A percentile compares a stretch with the other conserved stretches of the same genome.
These are phyloP conservation scores for Epinephelus moara DNA, from an alignment of 2,113 vertebrate genomes.

Conservation along the genomic window DNA sequence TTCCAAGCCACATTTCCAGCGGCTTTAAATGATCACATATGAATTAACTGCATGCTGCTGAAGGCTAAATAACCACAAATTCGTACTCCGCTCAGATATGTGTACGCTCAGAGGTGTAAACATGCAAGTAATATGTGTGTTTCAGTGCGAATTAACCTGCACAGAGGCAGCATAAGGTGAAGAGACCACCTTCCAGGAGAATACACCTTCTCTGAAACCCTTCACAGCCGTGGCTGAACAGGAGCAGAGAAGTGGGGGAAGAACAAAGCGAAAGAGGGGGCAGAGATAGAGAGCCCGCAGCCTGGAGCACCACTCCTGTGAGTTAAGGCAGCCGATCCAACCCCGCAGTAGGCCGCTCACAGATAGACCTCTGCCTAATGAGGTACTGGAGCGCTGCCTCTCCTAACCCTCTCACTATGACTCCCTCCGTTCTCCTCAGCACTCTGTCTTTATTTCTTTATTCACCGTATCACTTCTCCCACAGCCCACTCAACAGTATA, in stretches of 20 bases:
- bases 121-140: background rate
- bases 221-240: conserved; percentile 36
- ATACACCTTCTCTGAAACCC: conserved; percentile 45
- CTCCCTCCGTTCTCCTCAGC: conserved; percentile 59
- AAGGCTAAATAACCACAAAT: background rate
- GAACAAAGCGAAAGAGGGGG: conserved; percentile 62
- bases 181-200: conserved; percentile 55
- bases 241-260: conserved; percentile 42
- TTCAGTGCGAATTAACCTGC: conserved; percentile 17
- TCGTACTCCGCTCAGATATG: background rate
- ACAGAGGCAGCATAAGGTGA: conserved; percentile 20
- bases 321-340: conserved; percentile 59
- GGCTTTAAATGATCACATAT: background rate
- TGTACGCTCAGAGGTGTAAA: background rate
- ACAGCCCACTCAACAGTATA: conserved; percentile 65
- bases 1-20: too few relatives aligned
- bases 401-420: conserved; percentile 56
- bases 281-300: conserved; percentile 40
- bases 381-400: conserved; percentile 64
- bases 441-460: conserved; percentile 59
- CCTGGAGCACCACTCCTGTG: conserved; percentile 62
- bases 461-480: conserved; percentile 58
- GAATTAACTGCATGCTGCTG: background rate
- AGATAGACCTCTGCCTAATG: conserved; percentile 71
- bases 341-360: conserved; percentile 57